Conservation (phyloP, 1,140 invertebrate genomes). For the Drosophila santomea region DNA sequence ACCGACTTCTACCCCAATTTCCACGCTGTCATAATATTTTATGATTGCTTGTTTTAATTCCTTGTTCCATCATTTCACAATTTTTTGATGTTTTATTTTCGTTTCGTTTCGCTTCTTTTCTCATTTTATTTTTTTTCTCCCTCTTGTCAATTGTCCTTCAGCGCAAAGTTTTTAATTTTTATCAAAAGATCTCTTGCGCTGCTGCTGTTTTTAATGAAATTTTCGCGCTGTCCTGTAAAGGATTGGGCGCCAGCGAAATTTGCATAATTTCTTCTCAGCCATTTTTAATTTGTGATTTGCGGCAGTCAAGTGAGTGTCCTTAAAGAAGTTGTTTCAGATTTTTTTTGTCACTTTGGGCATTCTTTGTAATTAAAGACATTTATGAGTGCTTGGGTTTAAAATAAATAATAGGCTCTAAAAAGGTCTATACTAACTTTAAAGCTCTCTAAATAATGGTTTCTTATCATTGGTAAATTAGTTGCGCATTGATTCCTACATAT, state of each 20-base stretch:
- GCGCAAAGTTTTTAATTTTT: conserved; percentile 77
- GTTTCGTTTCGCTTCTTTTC: conserved; percentile 12
- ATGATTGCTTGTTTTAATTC: conserved; percentile 83
- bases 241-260: conserved; percentile 63
- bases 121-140: conserved; percentile 2
- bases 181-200: conserved; percentile 71
- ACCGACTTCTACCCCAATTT: conserved; percentile 22
- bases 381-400: not conserved
- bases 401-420: too few relatives aligned
- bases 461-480: not conserved
- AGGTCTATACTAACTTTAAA: not conserved
- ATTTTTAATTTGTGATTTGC: conserved; percentile 76
- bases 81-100: conserved; percentile 47
- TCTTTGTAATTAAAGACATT: conserved; percentile 34
- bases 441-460: not conserved
- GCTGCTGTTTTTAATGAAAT: conserved; percentile 78
- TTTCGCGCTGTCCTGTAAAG: conserved; percentile 62
- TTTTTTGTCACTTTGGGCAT: not conserved
- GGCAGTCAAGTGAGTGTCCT: conserved; percentile 54
- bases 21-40: conserved; percentile 76
- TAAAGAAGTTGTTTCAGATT: conserved; percentile 53
- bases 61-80: conserved; percentile 73
- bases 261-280: conserved; percentile 72
- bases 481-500: not conserved
- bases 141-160: conserved; percentile 72